Evolutionary conservation across 2,113 vertebrate species (phyloP).

Genomic region (Butastur rufipennis): DNA sequence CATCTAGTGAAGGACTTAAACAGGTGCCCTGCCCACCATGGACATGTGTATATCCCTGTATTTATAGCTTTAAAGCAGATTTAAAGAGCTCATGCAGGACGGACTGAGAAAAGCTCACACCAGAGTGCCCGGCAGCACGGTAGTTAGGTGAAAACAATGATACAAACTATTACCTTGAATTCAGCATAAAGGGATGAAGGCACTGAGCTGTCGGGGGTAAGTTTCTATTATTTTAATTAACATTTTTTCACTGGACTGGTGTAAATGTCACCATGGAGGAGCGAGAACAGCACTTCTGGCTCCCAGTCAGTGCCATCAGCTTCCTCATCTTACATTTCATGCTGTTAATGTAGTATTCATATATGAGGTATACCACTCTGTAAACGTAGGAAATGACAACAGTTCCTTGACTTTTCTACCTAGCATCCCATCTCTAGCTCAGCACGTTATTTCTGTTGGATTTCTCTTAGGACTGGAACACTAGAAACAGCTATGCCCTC

Average conservation of each 20-base stretch:
- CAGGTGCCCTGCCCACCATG: background rate
- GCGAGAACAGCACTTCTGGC: background rate
- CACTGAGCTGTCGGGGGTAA: background rate
- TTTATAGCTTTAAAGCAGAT: background rate
- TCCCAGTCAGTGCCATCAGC: background rate
- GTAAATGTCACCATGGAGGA: background rate
- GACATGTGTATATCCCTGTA: rapidly evolving
- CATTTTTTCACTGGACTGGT: background rate
- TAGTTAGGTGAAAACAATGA: background rate
- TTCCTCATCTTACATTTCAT: background rate
- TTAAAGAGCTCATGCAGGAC: background rate
- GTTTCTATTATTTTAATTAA: background rate
- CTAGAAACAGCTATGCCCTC: background rate
- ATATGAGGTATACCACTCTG: background rate
- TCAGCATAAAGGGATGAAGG: background rate
- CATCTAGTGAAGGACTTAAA: background rate
- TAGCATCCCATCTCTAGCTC: background rate
- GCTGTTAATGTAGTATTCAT: background rate
- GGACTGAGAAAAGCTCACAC: background rate
- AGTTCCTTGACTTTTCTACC: background rate
- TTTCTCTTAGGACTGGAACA: background rate
- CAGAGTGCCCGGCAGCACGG: background rate
- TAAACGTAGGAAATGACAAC: background rate
- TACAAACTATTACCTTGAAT: background rate
- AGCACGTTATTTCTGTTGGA: background rate